These are phyloP conservation scores for Dermochelys coriacea DNA, from an alignment of 2,797 vertebrate species.

Conservation along the genomic window DNA sequence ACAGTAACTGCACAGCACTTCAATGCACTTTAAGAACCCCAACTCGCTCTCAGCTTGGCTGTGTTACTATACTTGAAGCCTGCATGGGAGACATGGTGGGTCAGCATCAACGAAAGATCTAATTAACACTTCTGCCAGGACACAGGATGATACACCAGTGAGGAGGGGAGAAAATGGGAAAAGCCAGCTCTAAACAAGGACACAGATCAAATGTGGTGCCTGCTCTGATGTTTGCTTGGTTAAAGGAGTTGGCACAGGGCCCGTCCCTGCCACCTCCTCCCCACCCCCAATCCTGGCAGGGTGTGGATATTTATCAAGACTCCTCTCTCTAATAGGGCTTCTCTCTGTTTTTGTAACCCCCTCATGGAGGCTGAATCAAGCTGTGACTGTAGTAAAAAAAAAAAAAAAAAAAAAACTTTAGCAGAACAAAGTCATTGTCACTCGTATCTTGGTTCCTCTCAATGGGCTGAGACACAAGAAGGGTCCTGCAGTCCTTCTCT, in stretches of 20 bases:
- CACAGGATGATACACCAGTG: too few species aligned
- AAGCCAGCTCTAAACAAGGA: not conserved
- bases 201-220: not conserved
- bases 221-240: not conserved
- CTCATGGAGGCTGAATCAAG: not conserved
- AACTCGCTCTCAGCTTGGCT: not conserved
- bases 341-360: not conserved
- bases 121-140: not conserved
- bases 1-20: not conserved
- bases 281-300: not conserved
- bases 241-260: not conserved
- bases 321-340: not conserved
- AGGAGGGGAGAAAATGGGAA: not conserved
- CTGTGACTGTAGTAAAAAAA: not conserved
- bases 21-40: not conserved
- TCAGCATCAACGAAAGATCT: not conserved
- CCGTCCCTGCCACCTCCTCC: too few species aligned
- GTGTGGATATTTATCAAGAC: not conserved
- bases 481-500: slow-evolving; percentile 18
- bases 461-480: not conserved
- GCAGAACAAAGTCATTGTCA: slow-evolving; percentile 33
- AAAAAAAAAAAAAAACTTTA: not conserved
- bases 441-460: not conserved
- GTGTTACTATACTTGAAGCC: not conserved
- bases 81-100: not conserved